A percentile compares a stretch with the other conserved stretches of the same genome.
Evolutionary conservation across 2,113 vertebrate genomes (phyloP).

Genomic region (Ctenomys sociabilis): DNA sequence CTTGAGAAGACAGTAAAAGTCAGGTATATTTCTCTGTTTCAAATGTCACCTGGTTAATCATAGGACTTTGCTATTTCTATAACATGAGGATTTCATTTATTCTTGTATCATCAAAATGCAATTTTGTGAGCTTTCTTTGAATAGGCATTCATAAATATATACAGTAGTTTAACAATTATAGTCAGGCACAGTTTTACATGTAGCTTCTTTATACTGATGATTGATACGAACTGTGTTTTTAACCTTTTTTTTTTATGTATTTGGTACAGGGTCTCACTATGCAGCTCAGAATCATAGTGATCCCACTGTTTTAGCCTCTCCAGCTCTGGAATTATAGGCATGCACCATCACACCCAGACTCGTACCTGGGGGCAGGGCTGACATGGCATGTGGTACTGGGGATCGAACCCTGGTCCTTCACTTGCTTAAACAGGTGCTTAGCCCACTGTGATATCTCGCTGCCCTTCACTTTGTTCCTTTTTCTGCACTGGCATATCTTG

Average conservation of each 20-base stretch:
- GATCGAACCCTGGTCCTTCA: too few species aligned
- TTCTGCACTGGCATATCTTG: background rate
- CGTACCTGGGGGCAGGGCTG: too few species aligned
- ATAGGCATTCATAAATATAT: background rate
- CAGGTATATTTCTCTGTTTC: background rate
- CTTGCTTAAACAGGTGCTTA: too few species aligned
- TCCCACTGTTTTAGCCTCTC: too few species aligned
- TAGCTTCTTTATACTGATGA: conserved; percentile 25
- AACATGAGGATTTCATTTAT: background rate
- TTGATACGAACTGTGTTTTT: background rate
- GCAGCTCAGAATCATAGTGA: too few species aligned
- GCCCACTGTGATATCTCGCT: too few species aligned
- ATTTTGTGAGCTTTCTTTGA: background rate
- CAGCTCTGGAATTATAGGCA: too few species aligned
- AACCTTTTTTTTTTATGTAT: too few species aligned
- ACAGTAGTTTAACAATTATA: background rate
- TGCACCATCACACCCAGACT: too few species aligned
- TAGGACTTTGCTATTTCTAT: background rate
- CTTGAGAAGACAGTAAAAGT: background rate
- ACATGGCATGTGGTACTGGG: too few species aligned
- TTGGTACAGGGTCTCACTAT: too few species aligned
- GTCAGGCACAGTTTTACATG: background rate
- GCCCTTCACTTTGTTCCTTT: background rate
- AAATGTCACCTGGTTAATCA: background rate
- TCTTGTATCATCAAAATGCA: background rate